Evolutionary conservation across 2,797 vertebrate genomes (phyloP), one percentile per base, ranked within the genome.

Genomic region (Dryobates pubescens): DNA sequence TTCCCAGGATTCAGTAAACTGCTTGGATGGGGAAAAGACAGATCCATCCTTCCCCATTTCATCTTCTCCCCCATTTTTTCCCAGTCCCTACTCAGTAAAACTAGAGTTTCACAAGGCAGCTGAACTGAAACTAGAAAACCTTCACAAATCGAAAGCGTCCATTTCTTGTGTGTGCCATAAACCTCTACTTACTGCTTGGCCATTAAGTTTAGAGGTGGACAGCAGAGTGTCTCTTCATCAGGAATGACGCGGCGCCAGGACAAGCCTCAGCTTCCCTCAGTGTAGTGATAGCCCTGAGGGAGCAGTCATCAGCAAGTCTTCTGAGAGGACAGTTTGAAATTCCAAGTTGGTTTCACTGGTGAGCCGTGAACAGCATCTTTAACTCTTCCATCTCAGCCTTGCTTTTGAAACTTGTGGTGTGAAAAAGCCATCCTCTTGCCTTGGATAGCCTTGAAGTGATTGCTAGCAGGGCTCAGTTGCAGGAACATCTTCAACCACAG

Each of bases 171-270:
- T 4, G 17, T 45, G 23, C 43, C 24, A 63, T 63, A 79, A 72
- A 41, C 5, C 41, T 43, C 23, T 49, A 13, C 13, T 59, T 14
- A 14, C 43, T 67, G 32, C 71, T 34, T 79, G 54, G 4, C 51
- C 56, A 23, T 38, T 24, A 43, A 26, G 17, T 70, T 27, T 53
- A 53, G 32, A 71, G 32, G 32, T 17, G 16, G 27, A 24, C 3
- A 2, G 43, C 20, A 76, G 61, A 76, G 30, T 29, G 26, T 54
- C 36, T 38, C 38, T 73, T 71, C 15, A 7, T 78, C 30, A 30
- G 19, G 29, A 54, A 57, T 0, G 0, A 8, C 10, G 27, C 0
- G 0, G 36, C 30, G 18, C 34, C 43, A 63, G 43, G 49, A 68
- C 18, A 67, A 74, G 24, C 6, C 27, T 26, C 51, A 36, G 54